Evolutionary conservation across 2,888 invertebrate species (phyloP).

Genomic region (Eupithecia tripunctaria): DNA sequence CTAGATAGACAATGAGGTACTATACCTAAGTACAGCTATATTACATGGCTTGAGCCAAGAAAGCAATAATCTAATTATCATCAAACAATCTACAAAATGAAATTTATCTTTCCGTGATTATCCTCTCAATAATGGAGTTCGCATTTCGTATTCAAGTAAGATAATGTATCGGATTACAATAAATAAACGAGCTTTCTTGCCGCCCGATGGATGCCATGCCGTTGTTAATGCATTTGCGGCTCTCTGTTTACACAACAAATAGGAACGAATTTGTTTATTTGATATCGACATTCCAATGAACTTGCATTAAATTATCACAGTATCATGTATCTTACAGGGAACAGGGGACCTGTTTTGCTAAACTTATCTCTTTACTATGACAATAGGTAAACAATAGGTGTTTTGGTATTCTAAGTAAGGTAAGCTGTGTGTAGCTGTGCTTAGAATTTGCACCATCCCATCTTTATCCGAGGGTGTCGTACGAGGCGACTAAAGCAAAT

Average conservation of each 20-base stretch:
- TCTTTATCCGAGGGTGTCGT: no score
- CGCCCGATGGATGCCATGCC: conserved; percentile 51
- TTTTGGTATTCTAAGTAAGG: no score
- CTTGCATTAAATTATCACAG: conserved; percentile 5
- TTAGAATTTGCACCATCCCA: no score
- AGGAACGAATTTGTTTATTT: conserved; percentile 49
- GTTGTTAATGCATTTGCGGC: conserved; percentile 59
- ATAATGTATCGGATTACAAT: conserved; percentile 74
- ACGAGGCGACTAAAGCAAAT: no score
- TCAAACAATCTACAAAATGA: background rate
- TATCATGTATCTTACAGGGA: background rate
- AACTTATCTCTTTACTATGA: background rate
- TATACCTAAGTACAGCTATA: no score
- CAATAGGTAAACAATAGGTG: background rate
- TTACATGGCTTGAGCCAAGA: background rate
- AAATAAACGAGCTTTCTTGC: conserved; percentile 67
- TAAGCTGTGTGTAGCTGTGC: no score
- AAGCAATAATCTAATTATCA: background rate
- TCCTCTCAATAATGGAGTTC: conserved; percentile 50
- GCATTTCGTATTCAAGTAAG: conserved; percentile 56
- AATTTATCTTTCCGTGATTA: conserved; percentile 52
- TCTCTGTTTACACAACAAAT: conserved; percentile 58
- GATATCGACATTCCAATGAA: conserved; percentile 37
- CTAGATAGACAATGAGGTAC: no score
- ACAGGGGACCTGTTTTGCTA: background rate